A percentile compares a stretch with the other conserved stretches of the same genome.
These are phyloP conservation scores for Stegodyphus mimosarum DNA, from an alignment of 1,140 invertebrate species.

Conservation along the genomic window DNA sequence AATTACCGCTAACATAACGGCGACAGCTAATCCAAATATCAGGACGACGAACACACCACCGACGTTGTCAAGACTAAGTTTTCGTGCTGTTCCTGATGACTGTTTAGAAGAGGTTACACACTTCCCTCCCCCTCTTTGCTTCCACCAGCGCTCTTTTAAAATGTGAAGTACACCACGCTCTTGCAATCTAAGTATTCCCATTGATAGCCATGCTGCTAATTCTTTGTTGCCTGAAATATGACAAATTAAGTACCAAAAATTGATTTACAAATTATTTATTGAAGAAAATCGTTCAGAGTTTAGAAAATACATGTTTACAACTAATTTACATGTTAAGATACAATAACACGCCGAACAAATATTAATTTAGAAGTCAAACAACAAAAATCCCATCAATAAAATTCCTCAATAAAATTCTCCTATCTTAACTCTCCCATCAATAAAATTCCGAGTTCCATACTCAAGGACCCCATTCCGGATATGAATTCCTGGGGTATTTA, in stretches of 20 bases:
- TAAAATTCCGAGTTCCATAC: no score
- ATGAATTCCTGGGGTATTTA: no score
- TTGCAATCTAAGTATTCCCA: conserved; percentile 69
- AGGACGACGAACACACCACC: conserved; percentile 73
- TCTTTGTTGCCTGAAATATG: conserved; percentile 25
- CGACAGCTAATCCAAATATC: conserved; percentile 67
- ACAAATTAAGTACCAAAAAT: not conserved
- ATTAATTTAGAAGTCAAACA: no score
- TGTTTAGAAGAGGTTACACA: conserved; percentile 61
- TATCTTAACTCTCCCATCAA: no score
- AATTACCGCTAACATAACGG: conserved; percentile 62
- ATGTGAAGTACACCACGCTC: conserved; percentile 69
- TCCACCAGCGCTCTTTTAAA: conserved; percentile 68
- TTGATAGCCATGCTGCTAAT: conserved; percentile 64
- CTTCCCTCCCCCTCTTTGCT: conserved; percentile 64
- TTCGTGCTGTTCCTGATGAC: conserved; percentile 65
- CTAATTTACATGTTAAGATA: no score
- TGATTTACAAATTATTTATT: no score
- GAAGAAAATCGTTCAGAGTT: no score
- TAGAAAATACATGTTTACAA: no score
- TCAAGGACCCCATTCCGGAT: no score
- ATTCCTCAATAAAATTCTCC: no score
- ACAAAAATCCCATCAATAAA: no score
- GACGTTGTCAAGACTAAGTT: conserved; percentile 66
- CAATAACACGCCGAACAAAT: no score